A percentile compares a stretch with the other conserved stretches of the same genome.
phyloP scores from a whole-genome alignment of 2,888 invertebrate species.

The Microctonus brassicae region DNA sequence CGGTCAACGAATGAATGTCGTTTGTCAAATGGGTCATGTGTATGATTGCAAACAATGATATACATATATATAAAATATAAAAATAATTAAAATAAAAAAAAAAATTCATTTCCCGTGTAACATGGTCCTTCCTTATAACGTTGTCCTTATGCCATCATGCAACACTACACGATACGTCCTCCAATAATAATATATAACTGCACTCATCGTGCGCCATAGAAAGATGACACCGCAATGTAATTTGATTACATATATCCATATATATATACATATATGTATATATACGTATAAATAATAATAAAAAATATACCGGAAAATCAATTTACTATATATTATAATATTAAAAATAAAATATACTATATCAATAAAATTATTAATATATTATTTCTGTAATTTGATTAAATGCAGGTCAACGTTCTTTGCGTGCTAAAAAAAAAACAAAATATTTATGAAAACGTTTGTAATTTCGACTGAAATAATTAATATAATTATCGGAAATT shows the following conservation, averaged over 20 bases:
- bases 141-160: constrained; percentile 56
- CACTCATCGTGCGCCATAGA: constrained; percentile 41
- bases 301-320: neutral
- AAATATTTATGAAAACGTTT: no score
- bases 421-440: no score
- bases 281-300: neutral
- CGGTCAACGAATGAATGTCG: neutral
- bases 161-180: constrained; percentile 52
- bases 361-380: no score
- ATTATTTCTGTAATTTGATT: no score
- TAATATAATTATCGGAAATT: no score
- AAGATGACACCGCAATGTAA: constrained; percentile 58
- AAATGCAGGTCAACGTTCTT: no score
- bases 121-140: constrained; percentile 52
- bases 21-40: constrained; percentile 8
- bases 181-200: constrained; percentile 22
- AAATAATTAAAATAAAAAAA: constrained; percentile 37
- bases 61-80: constrained; percentile 35
- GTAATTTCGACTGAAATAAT: no score
- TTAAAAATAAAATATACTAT: no score
- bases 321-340: neutral
- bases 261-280: neutral
- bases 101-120: constrained; percentile 55
- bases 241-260: constrained; percentile 40
- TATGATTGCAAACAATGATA: neutral